A percentile compares a stretch with the other conserved stretches of the same genome.
Evolutionary conservation across 2,888 invertebrate species (phyloP).

Genomic region (Xylophagus ater): DNA sequence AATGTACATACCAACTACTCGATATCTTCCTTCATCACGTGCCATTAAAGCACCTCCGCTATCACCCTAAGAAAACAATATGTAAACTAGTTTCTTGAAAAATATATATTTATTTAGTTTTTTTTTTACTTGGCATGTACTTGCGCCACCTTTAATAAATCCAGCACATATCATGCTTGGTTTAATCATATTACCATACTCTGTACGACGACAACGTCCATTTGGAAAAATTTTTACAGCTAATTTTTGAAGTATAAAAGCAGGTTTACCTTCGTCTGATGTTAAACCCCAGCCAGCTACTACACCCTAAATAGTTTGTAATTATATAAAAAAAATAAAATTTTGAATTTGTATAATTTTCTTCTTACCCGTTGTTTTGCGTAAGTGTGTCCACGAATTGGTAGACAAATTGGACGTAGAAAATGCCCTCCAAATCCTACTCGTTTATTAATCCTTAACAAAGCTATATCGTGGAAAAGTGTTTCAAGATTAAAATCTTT

Average conservation of each 20-base stretch:
- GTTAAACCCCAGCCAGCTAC: constrained; percentile 10
- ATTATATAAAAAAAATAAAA: no score
- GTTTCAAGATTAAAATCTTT: no score
- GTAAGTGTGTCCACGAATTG: constrained; percentile 8
- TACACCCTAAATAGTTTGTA: no score
- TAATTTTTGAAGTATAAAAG: constrained; percentile 4
- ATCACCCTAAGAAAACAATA: constrained; percentile 4
- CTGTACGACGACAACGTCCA: constrained; percentile 1
- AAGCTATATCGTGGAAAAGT: no score
- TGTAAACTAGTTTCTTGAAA: not conserved
- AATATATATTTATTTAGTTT: not conserved
- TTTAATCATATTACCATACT: not conserved
- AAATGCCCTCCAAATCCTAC: no score
- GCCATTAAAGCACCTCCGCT: constrained; percentile 23
- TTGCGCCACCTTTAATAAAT: not conserved
- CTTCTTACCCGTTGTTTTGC: no score
- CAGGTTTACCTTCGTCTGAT: not conserved
- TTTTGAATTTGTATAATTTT: no score
- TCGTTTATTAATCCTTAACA: no score
- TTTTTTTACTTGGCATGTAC: constrained; percentile 6
- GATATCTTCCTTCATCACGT: constrained; percentile 19
- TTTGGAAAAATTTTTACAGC: constrained; percentile 4
- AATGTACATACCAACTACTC: constrained; percentile 4
- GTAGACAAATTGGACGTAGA: constrained; percentile 19
- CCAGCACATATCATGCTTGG: constrained; percentile 8